Percentiles rank a stretch among this genome's conserved stretches.
Evolutionary conservation across 2,797 vertebrate species (phyloP).

Genomic region (Gymnothorax reevesii): DNA sequence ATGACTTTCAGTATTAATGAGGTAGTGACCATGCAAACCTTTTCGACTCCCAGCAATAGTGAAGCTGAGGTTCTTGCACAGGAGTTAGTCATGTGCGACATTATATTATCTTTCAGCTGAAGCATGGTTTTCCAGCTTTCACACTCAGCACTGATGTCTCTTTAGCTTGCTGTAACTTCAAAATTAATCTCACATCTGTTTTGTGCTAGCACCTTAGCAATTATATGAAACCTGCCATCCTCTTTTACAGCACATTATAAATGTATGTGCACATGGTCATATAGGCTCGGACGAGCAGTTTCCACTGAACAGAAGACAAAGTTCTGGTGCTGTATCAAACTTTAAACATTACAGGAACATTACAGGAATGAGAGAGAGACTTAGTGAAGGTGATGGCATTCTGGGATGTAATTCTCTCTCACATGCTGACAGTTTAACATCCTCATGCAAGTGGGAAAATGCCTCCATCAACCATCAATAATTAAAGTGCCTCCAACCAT

Average conservation of each 20-base stretch:
- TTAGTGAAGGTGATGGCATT: background rate
- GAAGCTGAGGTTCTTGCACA: background rate
- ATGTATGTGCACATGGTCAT: background rate
- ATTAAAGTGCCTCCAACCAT: background rate
- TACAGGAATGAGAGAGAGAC: background rate
- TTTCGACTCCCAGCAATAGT: background rate
- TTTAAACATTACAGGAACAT: conserved; percentile 2
- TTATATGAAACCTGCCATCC: background rate
- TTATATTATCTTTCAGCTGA: background rate
- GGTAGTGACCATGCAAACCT: background rate
- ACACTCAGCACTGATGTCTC: background rate
- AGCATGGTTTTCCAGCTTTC: background rate
- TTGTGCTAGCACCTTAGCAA: background rate
- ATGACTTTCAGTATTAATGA: background rate
- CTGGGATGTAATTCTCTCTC: background rate
- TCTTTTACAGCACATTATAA: background rate
- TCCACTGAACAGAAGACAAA: background rate
- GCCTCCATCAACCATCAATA: background rate
- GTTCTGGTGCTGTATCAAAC: background rate
- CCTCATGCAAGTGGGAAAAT: background rate
- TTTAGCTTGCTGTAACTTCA: background rate
- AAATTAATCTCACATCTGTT: background rate
- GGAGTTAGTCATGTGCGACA: background rate
- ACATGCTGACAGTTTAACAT: background rate
- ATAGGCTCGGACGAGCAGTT: background rate